These are phyloP conservation scores for Lepetodrilus schrolli DNA, from an alignment of 2,888 invertebrate species.

Conservation along the genomic window DNA sequence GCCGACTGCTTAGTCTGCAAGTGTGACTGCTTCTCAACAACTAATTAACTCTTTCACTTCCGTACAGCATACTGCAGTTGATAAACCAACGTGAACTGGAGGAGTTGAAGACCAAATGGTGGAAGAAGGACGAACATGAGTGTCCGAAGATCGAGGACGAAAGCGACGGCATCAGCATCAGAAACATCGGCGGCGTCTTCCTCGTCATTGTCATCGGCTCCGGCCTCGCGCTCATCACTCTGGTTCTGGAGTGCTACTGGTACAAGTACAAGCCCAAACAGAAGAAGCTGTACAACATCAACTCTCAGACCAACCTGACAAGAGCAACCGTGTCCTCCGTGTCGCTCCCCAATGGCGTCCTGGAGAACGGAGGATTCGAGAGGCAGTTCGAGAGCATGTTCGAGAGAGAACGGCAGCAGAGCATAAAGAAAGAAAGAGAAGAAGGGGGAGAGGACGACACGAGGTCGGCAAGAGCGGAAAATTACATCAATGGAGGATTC, in stretches of 20 bases:
- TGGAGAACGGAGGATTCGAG: not conserved
- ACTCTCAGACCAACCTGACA: conserved; percentile 34
- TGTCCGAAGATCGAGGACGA: conserved; percentile 91
- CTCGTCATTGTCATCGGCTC: conserved; percentile 97
- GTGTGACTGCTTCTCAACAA: no score
- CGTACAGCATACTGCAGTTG: conserved; percentile 87
- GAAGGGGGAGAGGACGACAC: not conserved
- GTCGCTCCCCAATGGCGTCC: conserved; percentile 25
- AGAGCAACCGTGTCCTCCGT: conserved; percentile 6
- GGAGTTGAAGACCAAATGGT: conserved; percentile 96
- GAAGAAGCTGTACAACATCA: conserved; percentile 42
- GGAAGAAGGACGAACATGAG: conserved; percentile 86
- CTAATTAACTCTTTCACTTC: no score
- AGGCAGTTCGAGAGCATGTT: conserved; percentile 1
- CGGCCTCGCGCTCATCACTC: conserved; percentile 90
- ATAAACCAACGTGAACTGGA: conserved; percentile 94
- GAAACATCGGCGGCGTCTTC: conserved; percentile 97
- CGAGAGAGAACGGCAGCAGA: conserved; percentile 6
- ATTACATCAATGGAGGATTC: conserved; percentile 34
- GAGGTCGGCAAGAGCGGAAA: conserved; percentile 18
- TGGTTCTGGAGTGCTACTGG: conserved; percentile 88
- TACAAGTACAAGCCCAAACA: conserved; percentile 57
- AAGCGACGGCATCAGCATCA: conserved; percentile 96
- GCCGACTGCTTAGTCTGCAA: no score
- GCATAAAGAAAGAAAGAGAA: not conserved